Conservation (phyloP, 2,113 vertebrate genomes). For the Bubalus kerabau region DNA sequence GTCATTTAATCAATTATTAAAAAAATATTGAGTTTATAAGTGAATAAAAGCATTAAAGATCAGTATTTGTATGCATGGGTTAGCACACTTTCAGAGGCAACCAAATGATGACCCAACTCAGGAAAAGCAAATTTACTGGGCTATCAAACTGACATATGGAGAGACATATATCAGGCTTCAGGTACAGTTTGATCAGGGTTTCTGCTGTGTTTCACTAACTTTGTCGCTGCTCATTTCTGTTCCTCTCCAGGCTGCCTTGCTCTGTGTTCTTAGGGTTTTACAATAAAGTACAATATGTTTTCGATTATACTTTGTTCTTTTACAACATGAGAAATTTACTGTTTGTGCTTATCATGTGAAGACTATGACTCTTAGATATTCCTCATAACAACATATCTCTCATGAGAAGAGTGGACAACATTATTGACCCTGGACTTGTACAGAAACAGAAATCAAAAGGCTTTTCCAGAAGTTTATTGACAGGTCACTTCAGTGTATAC, state of each 20-base stretch:
- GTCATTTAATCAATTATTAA: not conserved
- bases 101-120: not conserved
- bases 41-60: not conserved
- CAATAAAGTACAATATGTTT: not conserved
- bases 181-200: not conserved
- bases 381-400: not conserved
- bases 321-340: not conserved
- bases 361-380: not conserved
- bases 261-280: not conserved
- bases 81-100: not conserved
- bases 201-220: not conserved
- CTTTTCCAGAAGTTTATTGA: conserved; percentile 47
- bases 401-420: not conserved
- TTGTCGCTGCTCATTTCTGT: not conserved
- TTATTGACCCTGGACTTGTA: conserved; percentile 21
- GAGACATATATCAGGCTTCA: not conserved
- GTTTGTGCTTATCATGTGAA: not conserved
- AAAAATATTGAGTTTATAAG: not conserved
- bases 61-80: not conserved
- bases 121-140: not conserved
- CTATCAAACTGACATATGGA: not conserved
- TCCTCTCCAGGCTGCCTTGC: not conserved
- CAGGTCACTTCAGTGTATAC: conserved; percentile 35
- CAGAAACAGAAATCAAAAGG: conserved; percentile 29
- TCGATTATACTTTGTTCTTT: not conserved